Conservation (phyloP, 2,797 vertebrate species). For the Rhynchonycteris naso region DNA sequence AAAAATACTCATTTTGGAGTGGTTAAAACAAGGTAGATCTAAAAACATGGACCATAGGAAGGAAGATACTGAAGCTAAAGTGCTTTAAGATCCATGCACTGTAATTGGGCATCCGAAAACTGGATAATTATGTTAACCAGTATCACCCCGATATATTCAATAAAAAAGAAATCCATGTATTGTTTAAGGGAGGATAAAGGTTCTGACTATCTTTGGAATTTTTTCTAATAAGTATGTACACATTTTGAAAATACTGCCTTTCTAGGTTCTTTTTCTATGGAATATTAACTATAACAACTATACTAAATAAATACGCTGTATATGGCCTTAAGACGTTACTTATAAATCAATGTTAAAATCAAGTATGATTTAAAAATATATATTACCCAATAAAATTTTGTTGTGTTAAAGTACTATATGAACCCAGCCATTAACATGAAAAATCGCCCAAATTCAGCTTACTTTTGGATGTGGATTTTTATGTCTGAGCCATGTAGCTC, state of each 20-base stretch:
- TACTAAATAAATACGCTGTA: not conserved
- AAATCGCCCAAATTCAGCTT: not conserved
- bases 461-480: not conserved
- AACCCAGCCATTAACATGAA: not conserved
- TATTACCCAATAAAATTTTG: not conserved
- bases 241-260: not conserved
- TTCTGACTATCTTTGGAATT: not conserved
- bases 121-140: no score
- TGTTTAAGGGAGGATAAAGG: not conserved
- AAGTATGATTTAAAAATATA: not conserved
- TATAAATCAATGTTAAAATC: not conserved
- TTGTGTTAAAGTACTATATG: not conserved
- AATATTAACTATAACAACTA: not conserved
- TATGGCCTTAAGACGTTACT: not conserved
- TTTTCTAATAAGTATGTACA: not conserved
- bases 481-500: not conserved
- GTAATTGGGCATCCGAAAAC: not conserved
- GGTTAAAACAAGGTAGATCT: not conserved
- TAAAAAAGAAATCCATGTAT: no score
- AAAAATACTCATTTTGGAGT: not conserved
- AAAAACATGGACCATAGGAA: not conserved
- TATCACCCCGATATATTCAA: no score
- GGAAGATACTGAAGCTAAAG: not conserved
- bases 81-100: not conserved
- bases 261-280: not conserved